Evolutionary conservation across 2,888 invertebrate species (phyloP).

Genomic region (Bellardia bayeri): DNA sequence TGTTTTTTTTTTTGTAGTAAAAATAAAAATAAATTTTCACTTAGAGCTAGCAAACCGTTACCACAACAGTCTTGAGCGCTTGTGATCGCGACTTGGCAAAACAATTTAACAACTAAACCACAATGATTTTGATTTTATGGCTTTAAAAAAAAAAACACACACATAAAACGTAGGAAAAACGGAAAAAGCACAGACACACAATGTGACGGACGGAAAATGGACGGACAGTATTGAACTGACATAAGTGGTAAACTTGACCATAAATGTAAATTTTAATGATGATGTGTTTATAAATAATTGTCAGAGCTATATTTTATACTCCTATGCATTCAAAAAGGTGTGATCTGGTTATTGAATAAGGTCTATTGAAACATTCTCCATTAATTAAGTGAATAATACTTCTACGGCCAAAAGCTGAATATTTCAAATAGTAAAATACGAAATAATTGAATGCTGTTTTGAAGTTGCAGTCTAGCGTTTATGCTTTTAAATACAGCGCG

Average conservation of each 20-base stretch:
- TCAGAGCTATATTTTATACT: constrained; percentile 22
- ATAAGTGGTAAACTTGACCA: constrained; percentile 65
- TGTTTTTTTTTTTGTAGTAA: not conserved
- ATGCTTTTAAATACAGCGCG: not conserved
- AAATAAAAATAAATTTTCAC: constrained; percentile 30
- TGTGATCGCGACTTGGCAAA: constrained; percentile 18
- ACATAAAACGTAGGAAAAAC: not conserved
- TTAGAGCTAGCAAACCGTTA: constrained; percentile 25
- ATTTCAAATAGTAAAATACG: constrained; percentile 29
- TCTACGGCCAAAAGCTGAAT: constrained; percentile 65
- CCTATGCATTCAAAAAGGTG: constrained; percentile 59
- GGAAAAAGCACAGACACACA: not conserved
- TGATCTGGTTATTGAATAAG: constrained; percentile 71
- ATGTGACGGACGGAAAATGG: not conserved
- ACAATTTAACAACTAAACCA: constrained; percentile 48
- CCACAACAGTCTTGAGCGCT: constrained; percentile 3
- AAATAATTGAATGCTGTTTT: not conserved
- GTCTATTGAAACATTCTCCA: constrained; percentile 51
- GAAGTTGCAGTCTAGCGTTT: not conserved
- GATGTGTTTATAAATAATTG: constrained; percentile 58
- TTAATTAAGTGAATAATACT: constrained; percentile 58
- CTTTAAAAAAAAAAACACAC: not conserved
- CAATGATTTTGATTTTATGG: constrained; percentile 42
- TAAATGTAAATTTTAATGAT: constrained; percentile 72
- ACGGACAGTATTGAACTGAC: no score